Percentiles rank a stretch among this genome's conserved stretches.
Evolutionary conservation across 2,113 vertebrate species (phyloP).

Genomic region (Nycticorax nycticorax): DNA sequence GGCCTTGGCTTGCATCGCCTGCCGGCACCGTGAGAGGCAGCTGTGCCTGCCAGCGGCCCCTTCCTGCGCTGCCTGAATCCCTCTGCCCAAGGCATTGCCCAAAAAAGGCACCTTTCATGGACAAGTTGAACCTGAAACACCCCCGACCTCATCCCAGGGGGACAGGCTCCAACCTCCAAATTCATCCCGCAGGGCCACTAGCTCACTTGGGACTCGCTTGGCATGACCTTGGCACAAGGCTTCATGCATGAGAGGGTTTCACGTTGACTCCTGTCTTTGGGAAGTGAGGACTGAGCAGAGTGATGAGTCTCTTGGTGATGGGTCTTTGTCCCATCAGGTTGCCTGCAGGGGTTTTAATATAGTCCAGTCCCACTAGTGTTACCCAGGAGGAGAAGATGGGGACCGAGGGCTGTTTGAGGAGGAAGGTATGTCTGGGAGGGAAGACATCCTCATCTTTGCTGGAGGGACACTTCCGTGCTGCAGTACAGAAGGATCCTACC

Average conservation of each 20-base stretch:
- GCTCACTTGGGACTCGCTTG: neutral
- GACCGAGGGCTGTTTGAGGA: neutral
- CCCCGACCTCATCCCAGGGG: fast-evolving
- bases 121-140: neutral
- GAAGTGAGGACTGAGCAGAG: neutral
- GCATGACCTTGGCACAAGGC: neutral
- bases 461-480: neutral
- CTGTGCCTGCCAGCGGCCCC: neutral
- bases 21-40: neutral
- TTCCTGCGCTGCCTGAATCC: neutral
- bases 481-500: neutral
- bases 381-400: neutral
- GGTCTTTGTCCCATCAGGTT: neutral
- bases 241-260: fast-evolving
- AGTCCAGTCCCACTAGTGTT: neutral
- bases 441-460: neutral
- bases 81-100: neutral
- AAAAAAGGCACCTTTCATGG: neutral
- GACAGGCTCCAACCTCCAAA: neutral
- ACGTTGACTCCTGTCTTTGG: no score
- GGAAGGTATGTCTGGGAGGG: neutral
- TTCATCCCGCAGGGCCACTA: neutral
- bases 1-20: neutral
- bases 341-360: neutral
- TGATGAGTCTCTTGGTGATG: neutral